phyloP scores from a whole-genome alignment of 37 sponge, comb jelly and placozoan genomes.

The Lycopodina hypogea region DNA sequence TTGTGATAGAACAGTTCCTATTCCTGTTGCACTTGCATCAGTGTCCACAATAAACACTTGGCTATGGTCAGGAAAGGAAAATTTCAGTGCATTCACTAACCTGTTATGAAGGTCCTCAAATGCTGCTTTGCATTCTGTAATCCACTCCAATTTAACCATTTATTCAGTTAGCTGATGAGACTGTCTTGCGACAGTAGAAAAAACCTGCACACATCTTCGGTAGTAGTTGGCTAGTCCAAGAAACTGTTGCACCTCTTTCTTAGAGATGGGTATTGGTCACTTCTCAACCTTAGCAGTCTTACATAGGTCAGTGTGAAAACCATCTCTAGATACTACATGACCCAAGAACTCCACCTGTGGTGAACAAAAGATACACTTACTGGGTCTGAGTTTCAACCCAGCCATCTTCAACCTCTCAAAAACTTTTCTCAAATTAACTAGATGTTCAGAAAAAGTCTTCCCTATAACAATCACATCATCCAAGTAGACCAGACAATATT shows the following conservation, averaged over 20 bases:
- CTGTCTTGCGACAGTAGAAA: conserved; percentile 1
- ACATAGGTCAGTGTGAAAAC: conserved; percentile 3
- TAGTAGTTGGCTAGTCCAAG: conserved; percentile 19
- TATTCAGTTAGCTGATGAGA: neutral
- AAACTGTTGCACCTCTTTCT: neutral
- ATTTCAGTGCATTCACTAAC: conserved; percentile 15
- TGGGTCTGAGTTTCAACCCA: conserved; percentile 39
- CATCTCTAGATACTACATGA: conserved; percentile 27
- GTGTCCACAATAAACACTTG: conserved; percentile 42
- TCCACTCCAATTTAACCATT: conserved; percentile 29
- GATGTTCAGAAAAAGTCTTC: conserved; percentile 17
- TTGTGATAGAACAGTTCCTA: conserved; percentile 50
- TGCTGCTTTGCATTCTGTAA: conserved; percentile 18
- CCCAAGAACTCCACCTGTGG: conserved; percentile 22
- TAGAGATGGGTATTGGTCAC: neutral
- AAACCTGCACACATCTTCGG: neutral
- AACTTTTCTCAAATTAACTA: conserved; percentile 11
- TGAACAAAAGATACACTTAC: conserved; percentile 16
- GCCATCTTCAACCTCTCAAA: neutral
- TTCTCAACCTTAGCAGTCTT: neutral
- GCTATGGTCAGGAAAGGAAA: conserved; percentile 26
- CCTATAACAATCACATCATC: conserved; percentile 35
- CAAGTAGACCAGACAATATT: conserved; percentile 22
- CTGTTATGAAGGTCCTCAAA: conserved; percentile 31
- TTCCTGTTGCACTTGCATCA: conserved; percentile 39